These are phyloP conservation scores for Sitta carolinensis DNA, from an alignment of 2,797 vertebrate genomes.

Conservation along the genomic window DNA sequence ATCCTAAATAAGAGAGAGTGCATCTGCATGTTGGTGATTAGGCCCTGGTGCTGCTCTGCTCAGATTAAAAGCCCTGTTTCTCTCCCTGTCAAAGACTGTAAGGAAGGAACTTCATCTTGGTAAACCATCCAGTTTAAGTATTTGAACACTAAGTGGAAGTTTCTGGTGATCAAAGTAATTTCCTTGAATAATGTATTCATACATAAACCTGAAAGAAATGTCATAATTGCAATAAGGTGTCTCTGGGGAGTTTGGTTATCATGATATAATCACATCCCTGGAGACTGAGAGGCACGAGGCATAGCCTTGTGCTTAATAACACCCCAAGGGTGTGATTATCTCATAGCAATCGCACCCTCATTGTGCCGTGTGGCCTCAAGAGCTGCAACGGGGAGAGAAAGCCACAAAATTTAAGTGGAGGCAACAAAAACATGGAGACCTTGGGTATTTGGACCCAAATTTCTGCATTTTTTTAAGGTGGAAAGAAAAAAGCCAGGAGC, in stretches of 20 bases:
- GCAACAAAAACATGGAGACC: background rate
- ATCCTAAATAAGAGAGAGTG: background rate
- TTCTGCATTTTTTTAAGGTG: background rate
- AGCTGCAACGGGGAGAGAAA: background rate
- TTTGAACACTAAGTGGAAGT: constrained; percentile 72
- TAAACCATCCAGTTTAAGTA: constrained; percentile 68
- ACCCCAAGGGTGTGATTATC: constrained; percentile 71
- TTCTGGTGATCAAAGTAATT: constrained; percentile 73
- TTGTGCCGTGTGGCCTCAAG: constrained; percentile 53
- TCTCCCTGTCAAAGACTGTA: constrained; percentile 49
- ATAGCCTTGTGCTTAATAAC: constrained; percentile 70
- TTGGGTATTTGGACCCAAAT: background rate
- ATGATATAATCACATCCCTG: constrained; percentile 67
- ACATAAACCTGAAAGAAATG: constrained; percentile 74
- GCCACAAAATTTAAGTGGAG: background rate
- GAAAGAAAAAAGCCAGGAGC: background rate
- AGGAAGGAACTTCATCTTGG: constrained; percentile 62
- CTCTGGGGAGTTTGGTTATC: constrained; percentile 68
- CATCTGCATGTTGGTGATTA: background rate
- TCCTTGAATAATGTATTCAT: constrained; percentile 70
- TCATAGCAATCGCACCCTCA: constrained; percentile 54
- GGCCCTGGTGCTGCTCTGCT: background rate
- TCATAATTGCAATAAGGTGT: constrained; percentile 73
- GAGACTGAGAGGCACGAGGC: constrained; percentile 49
- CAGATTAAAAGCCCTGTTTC: constrained; percentile 25